These are phyloP conservation scores for Pseudopleuronectes americanus DNA, from an alignment of 2,797 vertebrate species.

Conservation along the genomic window DNA sequence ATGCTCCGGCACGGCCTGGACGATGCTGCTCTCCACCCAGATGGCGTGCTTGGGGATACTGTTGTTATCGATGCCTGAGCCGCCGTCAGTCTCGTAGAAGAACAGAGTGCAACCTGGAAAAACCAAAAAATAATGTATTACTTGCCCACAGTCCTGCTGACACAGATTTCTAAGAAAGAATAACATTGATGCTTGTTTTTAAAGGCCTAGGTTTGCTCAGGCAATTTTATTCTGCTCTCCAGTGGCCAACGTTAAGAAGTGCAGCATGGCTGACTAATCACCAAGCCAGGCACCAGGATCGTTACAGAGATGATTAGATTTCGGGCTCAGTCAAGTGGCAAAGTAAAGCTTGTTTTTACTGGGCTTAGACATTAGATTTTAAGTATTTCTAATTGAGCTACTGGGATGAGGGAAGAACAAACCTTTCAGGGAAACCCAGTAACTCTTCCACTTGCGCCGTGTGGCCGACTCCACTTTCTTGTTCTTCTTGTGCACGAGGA, in stretches of 20 bases:
- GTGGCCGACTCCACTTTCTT: conserved; percentile 96
- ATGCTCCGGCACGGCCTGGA: conserved; percentile 96
- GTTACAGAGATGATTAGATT: conserved; percentile 27
- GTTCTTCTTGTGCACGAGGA: conserved; percentile 97
- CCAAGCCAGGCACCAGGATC: conserved; percentile 8
- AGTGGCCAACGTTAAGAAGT: conserved; percentile 81
- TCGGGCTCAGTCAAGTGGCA: conserved; percentile 23
- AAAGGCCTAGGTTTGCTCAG: conserved; percentile 31
- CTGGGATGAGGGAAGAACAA: conserved; percentile 35
- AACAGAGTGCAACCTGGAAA: conserved; percentile 93
- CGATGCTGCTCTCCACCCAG: conserved; percentile 97
- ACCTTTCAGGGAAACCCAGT: conserved; percentile 99
- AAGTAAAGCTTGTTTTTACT: conserved; percentile 14
- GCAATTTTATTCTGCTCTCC: conserved; percentile 82
- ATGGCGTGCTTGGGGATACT: conserved; percentile 95
- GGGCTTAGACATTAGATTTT: conserved; percentile 9
- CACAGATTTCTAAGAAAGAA: not conserved
- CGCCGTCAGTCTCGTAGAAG: conserved; percentile 94
- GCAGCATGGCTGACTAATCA: conserved; percentile 56
- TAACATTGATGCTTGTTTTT: not conserved
- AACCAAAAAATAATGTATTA: conserved; percentile 3
- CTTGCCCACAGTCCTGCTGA: conserved; percentile 3
- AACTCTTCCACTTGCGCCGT: conserved; percentile 96
- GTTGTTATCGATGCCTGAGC: conserved; percentile 94
- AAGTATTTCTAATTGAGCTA: conserved; percentile 6